phyloP scores from a whole-genome alignment of 2,113 vertebrate genomes.

The Manacus vitellinus region DNA sequence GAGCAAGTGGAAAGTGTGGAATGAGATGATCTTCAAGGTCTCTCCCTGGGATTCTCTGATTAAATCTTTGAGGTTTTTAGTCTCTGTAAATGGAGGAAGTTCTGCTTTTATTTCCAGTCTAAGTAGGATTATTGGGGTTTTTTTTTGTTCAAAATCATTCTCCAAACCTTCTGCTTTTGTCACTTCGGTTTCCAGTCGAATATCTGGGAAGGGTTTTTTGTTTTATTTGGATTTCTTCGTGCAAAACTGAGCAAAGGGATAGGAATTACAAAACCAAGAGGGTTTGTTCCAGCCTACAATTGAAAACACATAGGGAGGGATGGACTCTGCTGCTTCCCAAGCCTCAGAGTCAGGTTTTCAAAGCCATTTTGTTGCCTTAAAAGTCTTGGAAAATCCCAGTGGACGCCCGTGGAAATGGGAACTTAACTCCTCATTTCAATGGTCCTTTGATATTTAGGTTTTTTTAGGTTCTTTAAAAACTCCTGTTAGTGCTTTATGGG shows the following conservation, averaged over 20 bases:
- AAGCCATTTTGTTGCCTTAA: background rate
- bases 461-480: background rate
- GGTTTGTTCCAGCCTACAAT: background rate
- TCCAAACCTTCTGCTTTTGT: background rate
- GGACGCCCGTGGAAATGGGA: background rate
- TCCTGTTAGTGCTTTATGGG: background rate
- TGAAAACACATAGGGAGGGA: background rate
- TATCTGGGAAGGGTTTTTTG: background rate
- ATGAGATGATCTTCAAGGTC: background rate
- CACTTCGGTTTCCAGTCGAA: background rate
- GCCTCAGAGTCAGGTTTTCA: background rate
- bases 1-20: background rate
- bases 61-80: background rate
- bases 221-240: background rate
- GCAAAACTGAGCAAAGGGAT: background rate
- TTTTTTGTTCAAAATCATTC: accelerated
- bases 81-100: accelerated
- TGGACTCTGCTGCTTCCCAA: background rate
- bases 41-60: background rate
- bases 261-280: background rate
- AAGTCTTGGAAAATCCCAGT: background rate
- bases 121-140: background rate
- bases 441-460: background rate
- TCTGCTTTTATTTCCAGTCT: background rate
- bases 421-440: background rate